A percentile compares a stretch with the other conserved stretches of the same genome.
phyloP scores from a whole-genome alignment of 2,888 invertebrate genomes.

The Athetis lepigone region DNA sequence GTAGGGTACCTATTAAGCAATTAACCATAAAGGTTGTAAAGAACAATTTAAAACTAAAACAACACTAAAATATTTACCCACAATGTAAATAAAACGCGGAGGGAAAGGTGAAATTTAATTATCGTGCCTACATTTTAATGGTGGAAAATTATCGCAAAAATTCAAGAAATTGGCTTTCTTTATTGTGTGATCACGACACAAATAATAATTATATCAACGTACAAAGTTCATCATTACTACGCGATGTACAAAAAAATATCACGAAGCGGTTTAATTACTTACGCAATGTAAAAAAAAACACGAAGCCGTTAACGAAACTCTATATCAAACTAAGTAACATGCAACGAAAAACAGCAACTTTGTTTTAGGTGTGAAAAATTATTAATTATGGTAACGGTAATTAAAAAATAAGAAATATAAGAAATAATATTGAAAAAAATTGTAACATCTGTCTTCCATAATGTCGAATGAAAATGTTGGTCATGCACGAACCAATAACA shows the following conservation, averaged over 20 bases:
- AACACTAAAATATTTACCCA: slow-evolving; percentile 24
- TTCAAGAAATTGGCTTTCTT: slow-evolving; percentile 43
- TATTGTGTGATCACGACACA: slow-evolving; percentile 51
- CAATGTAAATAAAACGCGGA: slow-evolving; percentile 35
- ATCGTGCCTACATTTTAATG: slow-evolving; percentile 45
- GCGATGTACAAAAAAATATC: not conserved
- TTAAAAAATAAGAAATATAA: no score
- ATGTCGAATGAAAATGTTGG: no score
- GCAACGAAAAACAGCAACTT: no score
- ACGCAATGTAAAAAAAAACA: no score
- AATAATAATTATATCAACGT: slow-evolving; percentile 21
- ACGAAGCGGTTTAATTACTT: not conserved
- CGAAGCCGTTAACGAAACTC: no score
- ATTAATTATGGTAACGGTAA: no score
- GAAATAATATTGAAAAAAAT: no score
- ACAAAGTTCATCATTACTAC: slow-evolving; percentile 37
- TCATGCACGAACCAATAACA: no score
- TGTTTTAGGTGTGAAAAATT: no score
- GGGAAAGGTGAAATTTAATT: slow-evolving; percentile 60
- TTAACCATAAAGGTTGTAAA: slow-evolving; percentile 37
- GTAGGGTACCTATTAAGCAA: slow-evolving; percentile 23
- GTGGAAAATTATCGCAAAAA: slow-evolving; percentile 55
- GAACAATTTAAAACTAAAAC: slow-evolving; percentile 33
- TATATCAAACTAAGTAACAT: no score
- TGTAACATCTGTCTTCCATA: no score